These are phyloP conservation scores for Oscheius sp. DNA, from an alignment of 2,888 invertebrate species.

Conservation along the genomic window DNA sequence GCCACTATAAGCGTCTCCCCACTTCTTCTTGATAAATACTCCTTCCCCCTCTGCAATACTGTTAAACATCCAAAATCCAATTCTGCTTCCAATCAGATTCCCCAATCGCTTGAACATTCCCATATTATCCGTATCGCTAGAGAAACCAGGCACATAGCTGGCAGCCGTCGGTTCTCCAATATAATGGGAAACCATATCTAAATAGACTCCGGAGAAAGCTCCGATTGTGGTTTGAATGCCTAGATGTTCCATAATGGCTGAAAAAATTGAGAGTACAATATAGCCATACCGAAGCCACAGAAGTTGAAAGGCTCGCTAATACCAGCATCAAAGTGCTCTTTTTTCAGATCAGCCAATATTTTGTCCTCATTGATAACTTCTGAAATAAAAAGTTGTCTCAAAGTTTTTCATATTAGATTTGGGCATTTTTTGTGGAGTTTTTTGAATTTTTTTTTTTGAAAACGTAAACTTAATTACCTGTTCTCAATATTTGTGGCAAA, in stretches of 20 bases:
- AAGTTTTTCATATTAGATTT: no score
- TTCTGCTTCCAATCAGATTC: neutral
- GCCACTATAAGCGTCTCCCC: neutral
- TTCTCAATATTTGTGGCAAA: no score
- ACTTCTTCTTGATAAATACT: neutral
- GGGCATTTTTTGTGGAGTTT: neutral
- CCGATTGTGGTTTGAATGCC: constrained; percentile 4
- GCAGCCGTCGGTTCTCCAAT: constrained; percentile 20
- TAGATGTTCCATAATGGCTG: constrained; percentile 19
- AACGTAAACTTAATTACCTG: neutral
- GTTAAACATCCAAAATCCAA: constrained; percentile 19
- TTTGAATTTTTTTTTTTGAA: neutral
- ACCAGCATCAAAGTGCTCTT: constrained; percentile 22
- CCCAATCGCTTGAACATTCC: neutral
- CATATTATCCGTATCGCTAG: constrained; percentile 6
- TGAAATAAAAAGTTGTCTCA: constrained; percentile 4
- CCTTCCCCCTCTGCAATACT: neutral
- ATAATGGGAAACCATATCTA: constrained; percentile 10
- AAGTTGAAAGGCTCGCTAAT: constrained; percentile 29
- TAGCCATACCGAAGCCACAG: constrained; percentile 24
- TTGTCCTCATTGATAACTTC: constrained; percentile 15
- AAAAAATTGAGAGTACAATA: neutral
- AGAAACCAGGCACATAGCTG: constrained; percentile 20
- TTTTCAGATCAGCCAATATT: neutral
- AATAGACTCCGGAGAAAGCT: constrained; percentile 7